These are phyloP conservation scores for Biston betularia DNA, from an alignment of 2,888 invertebrate genomes.

Conservation along the genomic window DNA sequence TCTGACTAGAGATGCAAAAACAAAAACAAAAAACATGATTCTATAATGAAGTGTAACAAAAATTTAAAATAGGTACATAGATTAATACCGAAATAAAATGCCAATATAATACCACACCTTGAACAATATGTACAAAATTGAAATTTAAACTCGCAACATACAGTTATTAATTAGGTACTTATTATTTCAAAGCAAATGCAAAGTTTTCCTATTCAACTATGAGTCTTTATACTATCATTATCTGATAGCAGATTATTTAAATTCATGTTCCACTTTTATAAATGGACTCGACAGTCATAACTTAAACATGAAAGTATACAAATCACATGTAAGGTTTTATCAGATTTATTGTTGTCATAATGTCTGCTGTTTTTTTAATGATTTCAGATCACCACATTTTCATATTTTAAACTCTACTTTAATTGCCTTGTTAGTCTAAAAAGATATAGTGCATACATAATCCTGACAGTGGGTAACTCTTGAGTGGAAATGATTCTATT, in stretches of 20 bases:
- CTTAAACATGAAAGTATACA: slow-evolving; percentile 9
- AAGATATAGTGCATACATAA: no score
- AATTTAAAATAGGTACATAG: no score
- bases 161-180: not conserved
- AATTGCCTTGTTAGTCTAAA: no score
- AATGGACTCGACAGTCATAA: slow-evolving; percentile 25
- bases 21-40: no score
- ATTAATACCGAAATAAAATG: no score
- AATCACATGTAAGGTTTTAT: not conserved
- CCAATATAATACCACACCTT: not conserved
- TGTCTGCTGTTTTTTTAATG: not conserved
- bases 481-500: not conserved
- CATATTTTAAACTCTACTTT: no score
- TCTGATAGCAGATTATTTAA: slow-evolving; percentile 11
- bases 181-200: slow-evolving; percentile 6
- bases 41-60: no score
- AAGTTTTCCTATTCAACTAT: slow-evolving; percentile 14
- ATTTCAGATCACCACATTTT: not conserved
- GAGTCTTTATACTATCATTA: slow-evolving; percentile 13
- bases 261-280: slow-evolving; percentile 14
- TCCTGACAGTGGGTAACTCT: no score
- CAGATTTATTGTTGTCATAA: not conserved
- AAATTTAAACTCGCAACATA: no score
- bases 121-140: not conserved
- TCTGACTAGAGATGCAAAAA: no score